These are phyloP conservation scores for Mellivora capensis DNA, from an alignment of 2,113 vertebrate genomes.

Conservation along the genomic window DNA sequence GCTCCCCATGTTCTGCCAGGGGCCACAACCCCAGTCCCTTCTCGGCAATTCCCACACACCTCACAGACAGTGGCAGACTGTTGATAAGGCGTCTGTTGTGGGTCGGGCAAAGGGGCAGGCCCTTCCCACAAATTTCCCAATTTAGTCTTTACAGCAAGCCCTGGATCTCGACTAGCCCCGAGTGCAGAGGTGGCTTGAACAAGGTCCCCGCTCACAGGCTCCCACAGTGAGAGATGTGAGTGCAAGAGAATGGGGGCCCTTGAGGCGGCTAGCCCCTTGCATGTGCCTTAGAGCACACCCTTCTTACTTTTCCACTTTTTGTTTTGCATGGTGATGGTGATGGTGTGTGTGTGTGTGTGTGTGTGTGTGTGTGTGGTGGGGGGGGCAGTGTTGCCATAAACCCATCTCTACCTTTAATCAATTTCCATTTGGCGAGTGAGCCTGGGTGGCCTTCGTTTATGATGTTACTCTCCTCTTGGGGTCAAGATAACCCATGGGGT, in stretches of 20 bases:
- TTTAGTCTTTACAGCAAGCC: not conserved
- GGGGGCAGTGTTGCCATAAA: not conserved
- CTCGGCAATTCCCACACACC: not conserved
- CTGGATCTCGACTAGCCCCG: not conserved
- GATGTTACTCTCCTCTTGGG: not conserved
- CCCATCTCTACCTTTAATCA: not conserved
- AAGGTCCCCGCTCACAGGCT: not conserved
- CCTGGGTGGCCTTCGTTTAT: not conserved
- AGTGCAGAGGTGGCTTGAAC: not conserved
- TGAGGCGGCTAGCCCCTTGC: not conserved
- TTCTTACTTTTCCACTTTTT: constrained; percentile 58
- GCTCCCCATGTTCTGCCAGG: not conserved
- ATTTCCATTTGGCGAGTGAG: constrained; percentile 8
- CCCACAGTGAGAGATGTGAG: not conserved
- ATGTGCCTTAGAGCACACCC: constrained; percentile 25
- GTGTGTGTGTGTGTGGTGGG: not conserved
- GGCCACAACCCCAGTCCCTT: not conserved
- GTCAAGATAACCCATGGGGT: not conserved
- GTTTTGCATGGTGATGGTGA: not conserved
- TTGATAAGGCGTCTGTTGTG: not conserved
- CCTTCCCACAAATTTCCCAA: not conserved
- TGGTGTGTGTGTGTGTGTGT: not conserved
- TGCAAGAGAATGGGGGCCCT: not conserved
- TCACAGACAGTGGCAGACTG: not conserved
- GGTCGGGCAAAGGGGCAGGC: not conserved